A percentile compares a stretch with the other conserved stretches of the same genome.
Evolutionary conservation across 2,797 vertebrate species (phyloP).

Genomic region (Apogon talboti): DNA sequence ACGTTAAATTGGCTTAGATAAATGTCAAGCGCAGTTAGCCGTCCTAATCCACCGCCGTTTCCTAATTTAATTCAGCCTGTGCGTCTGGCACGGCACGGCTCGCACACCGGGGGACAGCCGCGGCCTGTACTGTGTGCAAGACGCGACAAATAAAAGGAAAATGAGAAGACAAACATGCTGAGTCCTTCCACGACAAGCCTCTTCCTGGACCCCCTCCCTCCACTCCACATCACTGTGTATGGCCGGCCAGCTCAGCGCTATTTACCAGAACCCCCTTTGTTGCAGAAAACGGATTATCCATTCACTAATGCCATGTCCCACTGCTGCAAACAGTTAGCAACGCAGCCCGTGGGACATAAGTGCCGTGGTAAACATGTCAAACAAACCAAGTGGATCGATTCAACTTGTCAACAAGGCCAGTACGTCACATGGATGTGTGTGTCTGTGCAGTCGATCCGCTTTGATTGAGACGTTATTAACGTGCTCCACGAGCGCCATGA

Average conservation of each 20-base stretch:
- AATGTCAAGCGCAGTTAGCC: slow-evolving; percentile 64
- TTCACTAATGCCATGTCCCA: slow-evolving; percentile 72
- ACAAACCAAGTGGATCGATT: slow-evolving; percentile 7
- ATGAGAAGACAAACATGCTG: slow-evolving; percentile 35
- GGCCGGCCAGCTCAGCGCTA: slow-evolving; percentile 77
- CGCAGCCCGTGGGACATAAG: slow-evolving; percentile 39
- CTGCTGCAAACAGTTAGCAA: slow-evolving; percentile 68
- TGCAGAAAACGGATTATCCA: slow-evolving; percentile 82
- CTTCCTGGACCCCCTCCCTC: slow-evolving; percentile 42
- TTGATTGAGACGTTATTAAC: slow-evolving; percentile 13
- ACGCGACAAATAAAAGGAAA: slow-evolving; percentile 10
- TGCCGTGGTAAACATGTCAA: neutral
- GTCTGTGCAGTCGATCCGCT: neutral
- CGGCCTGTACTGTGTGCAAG: slow-evolving; percentile 50
- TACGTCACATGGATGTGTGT: slow-evolving; percentile 36
- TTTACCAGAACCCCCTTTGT: slow-evolving; percentile 84
- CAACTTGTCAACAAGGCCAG: slow-evolving; percentile 61
- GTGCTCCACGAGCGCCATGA: neutral
- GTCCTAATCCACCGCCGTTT: slow-evolving; percentile 66
- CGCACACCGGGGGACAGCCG: slow-evolving; percentile 6
- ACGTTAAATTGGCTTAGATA: slow-evolving; percentile 74
- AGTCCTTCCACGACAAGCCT: slow-evolving; percentile 52
- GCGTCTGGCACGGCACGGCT: neutral
- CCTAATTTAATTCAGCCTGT: slow-evolving; percentile 51
- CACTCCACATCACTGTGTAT: slow-evolving; percentile 43